phyloP scores from a whole-genome alignment of 2,113 vertebrate species.

The Peromyscus californicus region DNA sequence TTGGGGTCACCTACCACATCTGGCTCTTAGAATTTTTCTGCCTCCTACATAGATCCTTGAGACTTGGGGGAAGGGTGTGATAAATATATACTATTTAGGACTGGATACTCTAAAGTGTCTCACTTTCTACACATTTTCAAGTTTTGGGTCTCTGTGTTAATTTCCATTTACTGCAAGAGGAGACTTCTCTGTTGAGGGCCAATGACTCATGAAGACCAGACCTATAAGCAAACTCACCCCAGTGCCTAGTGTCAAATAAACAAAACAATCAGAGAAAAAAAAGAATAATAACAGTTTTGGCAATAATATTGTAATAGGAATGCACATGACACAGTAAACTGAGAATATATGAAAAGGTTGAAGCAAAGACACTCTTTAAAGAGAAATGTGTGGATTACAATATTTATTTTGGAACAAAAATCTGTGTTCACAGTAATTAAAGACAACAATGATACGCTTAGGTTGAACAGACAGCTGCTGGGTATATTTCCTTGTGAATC shows the following conservation, averaged over 20 bases:
- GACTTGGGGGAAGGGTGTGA: not conserved
- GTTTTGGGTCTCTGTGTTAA: not conserved
- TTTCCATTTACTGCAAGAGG: not conserved
- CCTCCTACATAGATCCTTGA: not conserved
- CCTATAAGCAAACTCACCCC: not conserved
- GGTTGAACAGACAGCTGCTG: not conserved
- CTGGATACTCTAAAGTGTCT: not conserved
- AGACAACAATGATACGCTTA: not conserved
- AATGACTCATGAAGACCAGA: not conserved
- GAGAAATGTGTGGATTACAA: not conserved
- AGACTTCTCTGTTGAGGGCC: not conserved
- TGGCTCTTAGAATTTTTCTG: not conserved
- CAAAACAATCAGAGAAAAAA: not conserved
- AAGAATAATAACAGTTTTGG: not conserved
- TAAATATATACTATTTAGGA: not conserved
- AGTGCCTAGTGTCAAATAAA: not conserved
- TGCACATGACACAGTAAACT: not conserved
- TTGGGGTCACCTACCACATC: not conserved
- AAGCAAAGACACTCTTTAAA: not conserved
- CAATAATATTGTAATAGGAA: not conserved
- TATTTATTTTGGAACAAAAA: not conserved
- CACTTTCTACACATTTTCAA: not conserved
- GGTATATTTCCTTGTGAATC: not conserved
- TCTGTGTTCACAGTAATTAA: not conserved
- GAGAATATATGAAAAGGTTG: not conserved